A percentile compares a stretch with the other conserved stretches of the same genome.
Evolutionary conservation across 2,888 invertebrate genomes (phyloP).

Genomic region (Pediacus dermestoides): DNA sequence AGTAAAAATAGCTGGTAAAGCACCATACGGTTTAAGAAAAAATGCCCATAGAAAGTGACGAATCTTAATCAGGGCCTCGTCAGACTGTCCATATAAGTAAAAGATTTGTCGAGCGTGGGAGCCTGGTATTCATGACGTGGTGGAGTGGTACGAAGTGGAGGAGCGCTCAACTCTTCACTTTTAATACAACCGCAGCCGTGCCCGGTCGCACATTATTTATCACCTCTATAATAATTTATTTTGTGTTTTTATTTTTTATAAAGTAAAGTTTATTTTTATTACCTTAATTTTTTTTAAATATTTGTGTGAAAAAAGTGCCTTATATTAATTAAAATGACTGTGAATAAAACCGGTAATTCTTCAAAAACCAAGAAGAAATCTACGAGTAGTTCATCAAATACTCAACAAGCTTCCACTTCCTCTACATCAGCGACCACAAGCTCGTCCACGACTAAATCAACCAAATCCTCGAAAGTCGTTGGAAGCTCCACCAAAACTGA

Average conservation of each 20-base stretch:
- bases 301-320: conserved; percentile 18
- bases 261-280: conserved; percentile 13
- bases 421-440: conserved; percentile 27
- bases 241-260: conserved; percentile 26
- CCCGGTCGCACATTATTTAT: conserved; percentile 22
- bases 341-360: conserved; percentile 36
- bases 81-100: conserved; percentile 43
- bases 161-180: conserved; percentile 30
- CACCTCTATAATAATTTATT: conserved; percentile 11
- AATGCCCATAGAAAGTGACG: conserved; percentile 34
- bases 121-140: conserved; percentile 34
- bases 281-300: too few relatives aligned
- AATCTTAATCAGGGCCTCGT: conserved; percentile 32
- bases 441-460: conserved; percentile 30
- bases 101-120: conserved; percentile 41
- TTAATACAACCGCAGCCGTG: conserved; percentile 33
- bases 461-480: conserved; percentile 31
- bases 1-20: too few relatives aligned
- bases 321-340: conserved; percentile 43
- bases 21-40: conserved; percentile 13
- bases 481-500: conserved; percentile 24
- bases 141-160: too few relatives aligned
- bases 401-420: conserved; percentile 18
- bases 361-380: conserved; percentile 39
- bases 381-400: conserved; percentile 21